A percentile compares a stretch with the other conserved stretches of the same genome.
These are phyloP conservation scores for Sturmia bella DNA, from an alignment of 2,888 invertebrate species.

Conservation along the genomic window DNA sequence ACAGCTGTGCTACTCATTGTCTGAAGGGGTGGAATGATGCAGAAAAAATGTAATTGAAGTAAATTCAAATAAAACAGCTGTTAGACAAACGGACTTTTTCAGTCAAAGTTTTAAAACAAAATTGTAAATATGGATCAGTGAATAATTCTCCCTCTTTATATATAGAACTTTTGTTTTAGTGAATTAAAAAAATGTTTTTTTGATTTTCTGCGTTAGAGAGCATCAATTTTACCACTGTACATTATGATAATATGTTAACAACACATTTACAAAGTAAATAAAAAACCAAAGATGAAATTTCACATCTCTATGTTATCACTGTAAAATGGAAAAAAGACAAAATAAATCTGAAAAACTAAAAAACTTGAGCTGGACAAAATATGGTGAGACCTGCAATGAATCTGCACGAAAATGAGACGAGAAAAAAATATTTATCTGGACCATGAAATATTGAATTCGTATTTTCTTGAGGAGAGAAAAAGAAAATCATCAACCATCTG, in stretches of 20 bases:
- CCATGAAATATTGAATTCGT: conserved; percentile 52
- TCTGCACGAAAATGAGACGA: conserved; percentile 16
- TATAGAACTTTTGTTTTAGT: no score
- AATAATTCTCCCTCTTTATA: no score
- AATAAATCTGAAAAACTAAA: conserved; percentile 39
- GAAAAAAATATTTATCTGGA: conserved; percentile 51
- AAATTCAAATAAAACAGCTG: no score
- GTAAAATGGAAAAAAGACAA: conserved; percentile 32
- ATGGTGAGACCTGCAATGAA: conserved; percentile 58
- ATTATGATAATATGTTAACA: conserved; percentile 43
- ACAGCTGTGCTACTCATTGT: no score
- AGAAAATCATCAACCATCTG: neutral
- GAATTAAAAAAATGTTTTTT: no score
- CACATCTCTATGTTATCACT: conserved; percentile 57
- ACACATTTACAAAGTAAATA: conserved; percentile 38
- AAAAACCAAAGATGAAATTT: conserved; percentile 55
- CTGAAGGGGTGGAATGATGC: no score
- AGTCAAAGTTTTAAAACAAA: no score
- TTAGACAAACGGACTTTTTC: no score
- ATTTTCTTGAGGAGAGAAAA: conserved; percentile 12
- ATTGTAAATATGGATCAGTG: no score
- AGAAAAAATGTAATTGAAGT: no score
- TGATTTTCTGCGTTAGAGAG: no score
- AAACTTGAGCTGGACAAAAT: conserved; percentile 58
- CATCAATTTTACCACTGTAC: conserved; percentile 38